Evolutionary conservation across 2,113 vertebrate species (phyloP), one percentile per base, ranked within the genome.

Genomic region (Atlantisia rogersi): DNA sequence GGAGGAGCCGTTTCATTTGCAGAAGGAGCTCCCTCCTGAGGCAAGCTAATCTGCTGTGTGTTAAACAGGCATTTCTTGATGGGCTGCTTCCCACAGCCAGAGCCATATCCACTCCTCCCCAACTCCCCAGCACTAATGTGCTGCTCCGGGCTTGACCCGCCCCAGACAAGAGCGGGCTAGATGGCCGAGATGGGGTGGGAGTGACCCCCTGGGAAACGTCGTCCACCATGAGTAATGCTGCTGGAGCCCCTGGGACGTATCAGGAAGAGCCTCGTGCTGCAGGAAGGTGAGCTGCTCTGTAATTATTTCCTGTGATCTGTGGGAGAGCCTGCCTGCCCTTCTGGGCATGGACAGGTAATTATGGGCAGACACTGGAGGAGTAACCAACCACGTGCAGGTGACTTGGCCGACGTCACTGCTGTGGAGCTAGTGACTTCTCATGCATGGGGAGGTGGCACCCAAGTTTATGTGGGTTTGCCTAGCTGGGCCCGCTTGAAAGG

Each of bases 11-110:
- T 40, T 86, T 84, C 64, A 50, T 84, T 78, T 53, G 44, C 48
- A 78, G 77, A 64, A 89, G 74, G 48, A 79, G 48, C 73, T 94
- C 70, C 4, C 26, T 95, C 48, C 58, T 16, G 53, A 78, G 65
- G 65, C 62, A 78, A 60, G 48, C 20, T 28, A 11, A 79, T 40
- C 74, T 60, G 44, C 58, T 1, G 0, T 73, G 39, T 1, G 1
- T 64, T 79, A 80, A 85, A 94, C 90, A 80, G 80, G 87, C 87
- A 92, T 87, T 94, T 95, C 92, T 82, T 74, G 93, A 94, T 16
- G 55, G 70, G 70, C 71, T 95, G 78, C 87, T 92, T 87, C 87
- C 63, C 32, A 50, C 26, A 82, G 55, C 24, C 77, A 62, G 44
- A 73, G 62, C 53, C 4, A 2, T 4, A 1, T 70, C 71, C 28